Evolutionary conservation across 2,888 invertebrate genomes (phyloP).

Genomic region (Stenoptilia bipunctidactyla): DNA sequence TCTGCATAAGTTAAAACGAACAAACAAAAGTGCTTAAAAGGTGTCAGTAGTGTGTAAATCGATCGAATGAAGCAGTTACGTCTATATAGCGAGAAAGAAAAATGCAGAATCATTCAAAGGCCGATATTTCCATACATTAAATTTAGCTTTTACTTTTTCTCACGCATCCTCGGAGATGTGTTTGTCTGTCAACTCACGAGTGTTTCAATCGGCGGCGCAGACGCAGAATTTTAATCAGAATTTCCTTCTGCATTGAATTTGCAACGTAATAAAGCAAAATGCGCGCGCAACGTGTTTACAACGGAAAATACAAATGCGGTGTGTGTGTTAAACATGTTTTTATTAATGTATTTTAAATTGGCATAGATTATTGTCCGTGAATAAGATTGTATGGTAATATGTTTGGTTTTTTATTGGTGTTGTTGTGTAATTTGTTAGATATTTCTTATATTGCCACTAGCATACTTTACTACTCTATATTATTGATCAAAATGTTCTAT

Average conservation of each 20-base stretch:
- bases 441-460: background rate
- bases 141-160: constrained; percentile 55
- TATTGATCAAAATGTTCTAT: no score
- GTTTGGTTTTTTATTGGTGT: background rate
- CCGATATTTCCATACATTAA: background rate
- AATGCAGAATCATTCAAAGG: background rate
- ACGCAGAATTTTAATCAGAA: constrained; percentile 63
- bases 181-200: constrained; percentile 54
- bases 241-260: constrained; percentile 53
- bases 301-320: constrained; percentile 52
- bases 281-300: constrained; percentile 57
- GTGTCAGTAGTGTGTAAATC: background rate
- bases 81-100: background rate
- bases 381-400: background rate
- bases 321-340: constrained; percentile 47
- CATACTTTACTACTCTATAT: background rate
- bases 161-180: constrained; percentile 52
- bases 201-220: constrained; percentile 48
- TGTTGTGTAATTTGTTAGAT: background rate
- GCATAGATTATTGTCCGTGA: no score
- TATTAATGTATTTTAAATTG: constrained; percentile 32
- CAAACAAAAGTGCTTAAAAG: constrained; percentile 10
- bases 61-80: background rate
- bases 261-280: constrained; percentile 55
- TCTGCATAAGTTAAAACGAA: no score